Conservation (phyloP, 1,140 invertebrate species). For the Sycobia sp. region DNA sequence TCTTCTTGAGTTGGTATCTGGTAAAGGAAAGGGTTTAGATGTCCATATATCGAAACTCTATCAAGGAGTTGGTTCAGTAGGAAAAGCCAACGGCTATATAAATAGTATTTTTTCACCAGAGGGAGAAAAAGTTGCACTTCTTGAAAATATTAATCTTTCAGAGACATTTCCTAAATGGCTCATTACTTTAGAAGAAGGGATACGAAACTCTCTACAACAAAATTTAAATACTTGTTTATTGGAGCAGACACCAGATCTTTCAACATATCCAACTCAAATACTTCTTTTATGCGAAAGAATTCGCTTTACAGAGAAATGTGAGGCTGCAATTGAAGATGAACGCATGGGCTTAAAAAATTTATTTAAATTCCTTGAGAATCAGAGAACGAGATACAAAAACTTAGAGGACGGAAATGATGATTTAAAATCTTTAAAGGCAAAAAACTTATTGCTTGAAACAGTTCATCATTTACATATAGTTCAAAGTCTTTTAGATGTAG, state of each 20-base stretch:
- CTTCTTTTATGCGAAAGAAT: constrained; percentile 54
- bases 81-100: constrained; percentile 68
- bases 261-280: constrained; percentile 54
- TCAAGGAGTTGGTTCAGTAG: constrained; percentile 82
- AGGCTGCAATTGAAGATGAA: constrained; percentile 49
- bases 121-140: constrained; percentile 82
- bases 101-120: constrained; percentile 79
- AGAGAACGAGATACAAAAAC: constrained; percentile 50
- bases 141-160: constrained; percentile 69
- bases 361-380: constrained; percentile 52
- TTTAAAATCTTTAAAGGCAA: constrained; percentile 63
- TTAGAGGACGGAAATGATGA: constrained; percentile 59
- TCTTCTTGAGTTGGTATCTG: constrained; percentile 85
- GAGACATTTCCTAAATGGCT: constrained; percentile 54
- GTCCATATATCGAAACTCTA: constrained; percentile 94
- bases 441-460: constrained; percentile 84
- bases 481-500: constrained; percentile 70
- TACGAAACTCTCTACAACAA: constrained; percentile 46
- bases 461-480: constrained; percentile 89
- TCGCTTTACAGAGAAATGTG: constrained; percentile 55
- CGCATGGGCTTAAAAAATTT: constrained; percentile 46
- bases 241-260: constrained; percentile 48
- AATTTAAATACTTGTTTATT: constrained; percentile 52
- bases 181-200: constrained; percentile 50
- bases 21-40: constrained; percentile 86